Base-by-base conservation (phyloP, 2,888 invertebrate species). In the Tryphoninae sp. region DNA sequence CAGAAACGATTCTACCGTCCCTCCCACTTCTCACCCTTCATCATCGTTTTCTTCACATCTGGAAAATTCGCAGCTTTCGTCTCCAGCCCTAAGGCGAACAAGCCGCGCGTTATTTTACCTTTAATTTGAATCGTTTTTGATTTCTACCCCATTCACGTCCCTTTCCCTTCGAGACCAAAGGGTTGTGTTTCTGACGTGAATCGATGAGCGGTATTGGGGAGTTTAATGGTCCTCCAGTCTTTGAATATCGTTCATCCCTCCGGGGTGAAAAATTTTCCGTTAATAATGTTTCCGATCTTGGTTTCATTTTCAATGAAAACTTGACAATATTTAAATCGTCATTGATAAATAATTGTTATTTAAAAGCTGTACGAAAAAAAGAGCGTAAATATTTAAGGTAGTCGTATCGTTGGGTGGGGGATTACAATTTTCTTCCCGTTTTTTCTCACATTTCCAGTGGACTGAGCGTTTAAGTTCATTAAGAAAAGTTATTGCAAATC, bases 101-200 rank as follows among this genome's bases (percentile, higher is more conserved):
- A 76, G 82, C 26, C 87, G 85, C 86, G 86, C 87, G 87, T 88
- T 88, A 26, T 65, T 88, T 86, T 88, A 88, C 88, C 88, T 88
- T 87, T 87, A 89, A 89, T 89, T 90, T 85, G 82, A 89, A 85
- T 81, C 86, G 86, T 87, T 87, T 86, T 85, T 86, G 86, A 9
- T 61, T 40, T 53, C 49, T 62, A 26, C 33, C 19, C 13, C n/a
- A 9, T 85, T 81, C 72, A 67, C 78, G 65, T 51, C 77, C 68
- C 45, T 26, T 9, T 67, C 74, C 40, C 74, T 73, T 42, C n/a
- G 74, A 65, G 76, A 72, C 81, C 78, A 86, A 88, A 87, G 87
- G 86, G 86, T 88, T 87, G 84, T 87, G 88, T 77, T 88, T 84
- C 75, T 88, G 89, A 89, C 89, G 85, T 86, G 80, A 84, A 88